These are phyloP conservation scores for Platypus cylindrus DNA, from an alignment of 2,888 invertebrate genomes.

Conservation along the genomic window DNA sequence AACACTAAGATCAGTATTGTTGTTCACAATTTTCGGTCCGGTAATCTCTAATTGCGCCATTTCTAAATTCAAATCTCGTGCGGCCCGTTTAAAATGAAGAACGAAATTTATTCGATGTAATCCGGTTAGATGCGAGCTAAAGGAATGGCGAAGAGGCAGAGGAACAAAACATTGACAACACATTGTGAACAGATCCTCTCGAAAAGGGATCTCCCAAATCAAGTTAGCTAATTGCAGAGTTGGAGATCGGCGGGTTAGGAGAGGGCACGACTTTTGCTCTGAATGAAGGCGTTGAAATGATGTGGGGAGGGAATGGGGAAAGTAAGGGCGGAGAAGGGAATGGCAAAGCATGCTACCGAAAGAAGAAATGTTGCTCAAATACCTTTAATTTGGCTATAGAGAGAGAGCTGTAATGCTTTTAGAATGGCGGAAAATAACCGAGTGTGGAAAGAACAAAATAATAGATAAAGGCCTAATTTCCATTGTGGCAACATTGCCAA, in stretches of 20 bases:
- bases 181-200: conserved; percentile 33
- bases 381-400: conserved; percentile 15
- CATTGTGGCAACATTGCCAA: no score
- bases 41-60: conserved; percentile 17
- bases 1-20: no score
- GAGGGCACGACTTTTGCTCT: no score
- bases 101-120: conserved; percentile 23
- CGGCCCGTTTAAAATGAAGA: conserved; percentile 25
- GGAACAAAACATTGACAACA: conserved; percentile 36
- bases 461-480: no score
- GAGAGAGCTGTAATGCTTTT: conserved; percentile 18
- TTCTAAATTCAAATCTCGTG: conserved; percentile 26
- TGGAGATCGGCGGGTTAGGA: no score
- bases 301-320: conserved; percentile 16
- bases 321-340: conserved; percentile 9
- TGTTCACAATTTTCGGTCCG: no score
- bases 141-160: conserved; percentile 27
- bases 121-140: conserved; percentile 25
- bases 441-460: conserved; percentile 11
- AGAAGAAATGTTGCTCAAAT: conserved; percentile 12
- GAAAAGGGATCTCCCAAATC: conserved; percentile 38
- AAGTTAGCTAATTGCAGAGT: conserved; percentile 39
- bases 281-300: no score
- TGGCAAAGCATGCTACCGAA: background rate
- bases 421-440: conserved; percentile 16